Evolutionary conservation across 2,797 vertebrate genomes (phyloP).

Genomic region (Brachymystax lenok): DNA sequence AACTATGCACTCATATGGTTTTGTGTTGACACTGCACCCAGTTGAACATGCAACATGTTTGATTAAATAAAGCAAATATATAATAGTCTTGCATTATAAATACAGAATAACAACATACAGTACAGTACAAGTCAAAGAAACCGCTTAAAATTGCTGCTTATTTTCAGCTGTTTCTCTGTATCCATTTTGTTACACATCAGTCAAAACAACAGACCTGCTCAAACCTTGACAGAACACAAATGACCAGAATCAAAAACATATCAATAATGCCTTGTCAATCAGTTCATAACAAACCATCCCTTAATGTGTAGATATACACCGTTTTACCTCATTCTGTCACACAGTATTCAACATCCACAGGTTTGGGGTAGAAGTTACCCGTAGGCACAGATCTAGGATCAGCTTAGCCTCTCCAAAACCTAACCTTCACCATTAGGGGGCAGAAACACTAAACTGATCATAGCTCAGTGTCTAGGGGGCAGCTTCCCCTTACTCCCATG

Average conservation of each 20-base stretch:
- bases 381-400: background rate
- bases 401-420: background rate
- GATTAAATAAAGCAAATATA: slow-evolving; percentile 40
- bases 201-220: slow-evolving; percentile 31
- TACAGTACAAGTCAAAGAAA: slow-evolving; percentile 54
- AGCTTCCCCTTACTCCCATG: background rate
- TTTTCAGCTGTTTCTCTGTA: slow-evolving; percentile 63
- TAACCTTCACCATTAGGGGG: background rate
- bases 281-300: slow-evolving; percentile 45
- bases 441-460: background rate
- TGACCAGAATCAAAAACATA: slow-evolving; percentile 60
- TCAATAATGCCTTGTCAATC: slow-evolving; percentile 46
- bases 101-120: slow-evolving; percentile 31
- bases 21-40: slow-evolving; percentile 19
- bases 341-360: background rate
- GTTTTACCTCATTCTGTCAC: slow-evolving; percentile 30
- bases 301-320: slow-evolving; percentile 37
- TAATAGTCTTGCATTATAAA: slow-evolving; percentile 32
- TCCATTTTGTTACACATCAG: slow-evolving; percentile 46
- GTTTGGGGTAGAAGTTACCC: background rate
- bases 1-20: slow-evolving; percentile 4
- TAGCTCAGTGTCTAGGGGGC: background rate
- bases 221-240: slow-evolving; percentile 31
- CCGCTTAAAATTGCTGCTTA: slow-evolving; percentile 67
- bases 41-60: slow-evolving; percentile 34